Evolutionary conservation across 2,797 vertebrate genomes (phyloP).

Genomic region (Gorsachius magnificus): DNA sequence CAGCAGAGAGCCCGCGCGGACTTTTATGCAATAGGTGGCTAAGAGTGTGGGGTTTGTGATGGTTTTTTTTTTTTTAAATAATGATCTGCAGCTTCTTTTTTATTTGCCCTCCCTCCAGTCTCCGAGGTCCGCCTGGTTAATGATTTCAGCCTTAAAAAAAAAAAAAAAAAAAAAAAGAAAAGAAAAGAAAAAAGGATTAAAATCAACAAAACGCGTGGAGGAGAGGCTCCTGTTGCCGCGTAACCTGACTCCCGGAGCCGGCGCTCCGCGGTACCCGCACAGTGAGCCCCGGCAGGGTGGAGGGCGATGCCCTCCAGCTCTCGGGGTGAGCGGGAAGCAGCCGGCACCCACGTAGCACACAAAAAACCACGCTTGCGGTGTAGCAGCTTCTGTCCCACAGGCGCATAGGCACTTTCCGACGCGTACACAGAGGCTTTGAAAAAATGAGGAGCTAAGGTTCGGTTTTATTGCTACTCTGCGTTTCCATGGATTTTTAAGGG

Average conservation of each 20-base stretch:
- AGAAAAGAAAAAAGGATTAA: not conserved
- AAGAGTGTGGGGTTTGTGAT: not conserved
- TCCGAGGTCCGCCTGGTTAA: not conserved
- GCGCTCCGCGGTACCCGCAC: not conserved
- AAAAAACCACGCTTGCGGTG: not conserved
- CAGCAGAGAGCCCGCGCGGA: not conserved
- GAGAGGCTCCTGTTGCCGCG: not conserved
- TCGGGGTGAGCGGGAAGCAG: not conserved
- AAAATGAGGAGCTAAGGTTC: not conserved
- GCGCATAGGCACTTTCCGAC: rapidly evolving
- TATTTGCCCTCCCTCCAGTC: not conserved
- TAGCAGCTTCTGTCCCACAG: not conserved
- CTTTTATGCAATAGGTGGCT: not conserved
- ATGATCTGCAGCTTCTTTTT: not conserved
- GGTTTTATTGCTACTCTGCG: not conserved
- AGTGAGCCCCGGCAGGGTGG: not conserved
- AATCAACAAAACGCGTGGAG: not conserved
- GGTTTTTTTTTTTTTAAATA: not conserved
- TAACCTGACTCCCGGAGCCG: not conserved
- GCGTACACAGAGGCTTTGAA: not conserved
- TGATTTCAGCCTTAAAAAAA: not conserved
- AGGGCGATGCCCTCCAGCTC: not conserved
- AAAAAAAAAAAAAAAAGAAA: not conserved
- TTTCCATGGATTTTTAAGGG: not conserved
- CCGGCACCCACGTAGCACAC: not conserved